A percentile compares a stretch with the other conserved stretches of the same genome.
These are phyloP conservation scores for Anticlea derivata DNA, from an alignment of 2,888 invertebrate genomes.

Conservation along the genomic window DNA sequence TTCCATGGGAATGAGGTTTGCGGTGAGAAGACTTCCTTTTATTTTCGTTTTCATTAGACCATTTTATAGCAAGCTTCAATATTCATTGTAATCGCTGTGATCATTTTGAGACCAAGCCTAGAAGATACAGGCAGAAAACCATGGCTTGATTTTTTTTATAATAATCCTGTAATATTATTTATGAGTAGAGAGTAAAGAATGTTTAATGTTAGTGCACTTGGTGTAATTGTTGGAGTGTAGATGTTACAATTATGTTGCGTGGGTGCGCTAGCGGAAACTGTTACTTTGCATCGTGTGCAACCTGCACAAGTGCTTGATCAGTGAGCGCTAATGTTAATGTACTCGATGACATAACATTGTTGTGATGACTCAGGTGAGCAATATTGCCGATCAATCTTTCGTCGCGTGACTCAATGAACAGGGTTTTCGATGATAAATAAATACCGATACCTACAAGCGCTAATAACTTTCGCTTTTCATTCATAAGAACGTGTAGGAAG, in stretches of 20 bases:
- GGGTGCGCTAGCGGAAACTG: conserved; percentile 48
- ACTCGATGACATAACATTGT: conserved; percentile 45
- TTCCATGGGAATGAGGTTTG: conserved; percentile 3
- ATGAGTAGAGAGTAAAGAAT: neutral
- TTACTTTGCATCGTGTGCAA: conserved; percentile 42
- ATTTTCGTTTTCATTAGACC: neutral
- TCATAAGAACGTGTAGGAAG: conserved; percentile 40
- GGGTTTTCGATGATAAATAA: conserved; percentile 27
- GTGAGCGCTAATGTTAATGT: conserved; percentile 38
- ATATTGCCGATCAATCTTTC: conserved; percentile 36
- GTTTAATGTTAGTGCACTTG: neutral
- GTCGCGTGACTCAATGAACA: conserved; percentile 28
- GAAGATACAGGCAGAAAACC: no score
- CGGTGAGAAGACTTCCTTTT: conserved; percentile 7
- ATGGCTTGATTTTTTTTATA: no score
- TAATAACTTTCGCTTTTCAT: conserved; percentile 38
- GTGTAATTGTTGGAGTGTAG: conserved; percentile 4
- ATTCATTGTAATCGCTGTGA: neutral
- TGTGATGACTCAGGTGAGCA: conserved; percentile 47
- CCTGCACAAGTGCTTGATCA: conserved; percentile 36
- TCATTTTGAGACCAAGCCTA: no score
- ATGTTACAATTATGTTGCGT: conserved; percentile 17
- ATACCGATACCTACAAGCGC: conserved; percentile 22
- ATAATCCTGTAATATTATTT: neutral
- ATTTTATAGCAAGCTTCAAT: neutral